These are phyloP conservation scores for Ceratoteleas bidentatus DNA, from an alignment of 1,140 invertebrate species.

Conservation along the genomic window DNA sequence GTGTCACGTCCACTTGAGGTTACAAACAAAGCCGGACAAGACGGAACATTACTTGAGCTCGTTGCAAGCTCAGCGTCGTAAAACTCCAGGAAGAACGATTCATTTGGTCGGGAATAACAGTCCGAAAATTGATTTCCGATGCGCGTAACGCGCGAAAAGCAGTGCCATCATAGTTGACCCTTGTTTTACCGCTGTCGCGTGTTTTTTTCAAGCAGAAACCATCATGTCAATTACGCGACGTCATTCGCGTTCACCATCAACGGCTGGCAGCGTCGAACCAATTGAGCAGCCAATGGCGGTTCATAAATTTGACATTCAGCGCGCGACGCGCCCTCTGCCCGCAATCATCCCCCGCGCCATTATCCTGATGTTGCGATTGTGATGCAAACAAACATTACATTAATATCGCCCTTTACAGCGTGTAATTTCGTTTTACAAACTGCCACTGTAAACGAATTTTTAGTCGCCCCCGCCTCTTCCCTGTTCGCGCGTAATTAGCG, in stretches of 20 bases:
- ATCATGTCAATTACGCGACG: conserved; percentile 61
- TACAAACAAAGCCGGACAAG: too few relatives aligned
- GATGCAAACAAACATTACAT: conserved; percentile 51
- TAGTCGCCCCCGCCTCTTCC: neutral
- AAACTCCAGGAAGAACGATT: conserved; percentile 25
- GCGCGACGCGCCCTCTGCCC: conserved; percentile 20
- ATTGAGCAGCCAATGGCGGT: conserved; percentile 63
- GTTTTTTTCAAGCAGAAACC: conserved; percentile 62
- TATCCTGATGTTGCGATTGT: conserved; percentile 43
- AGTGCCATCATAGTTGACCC: conserved; percentile 51
- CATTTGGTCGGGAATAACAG: conserved; percentile 39
- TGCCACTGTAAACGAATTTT: neutral
- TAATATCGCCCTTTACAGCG: conserved; percentile 32
- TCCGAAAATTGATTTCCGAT: conserved; percentile 60
- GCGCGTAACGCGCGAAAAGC: conserved; percentile 37
- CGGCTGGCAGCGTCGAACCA: conserved; percentile 58
- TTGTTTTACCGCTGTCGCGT: conserved; percentile 55
- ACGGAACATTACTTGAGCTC: too few relatives aligned
- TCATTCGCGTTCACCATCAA: conserved; percentile 57
- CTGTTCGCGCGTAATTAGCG: neutral
- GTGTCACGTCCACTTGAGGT: too few relatives aligned
- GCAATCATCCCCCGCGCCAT: conserved; percentile 37
- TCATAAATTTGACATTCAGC: conserved; percentile 66
- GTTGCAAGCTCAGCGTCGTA: neutral
- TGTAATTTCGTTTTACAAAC: conserved; percentile 15